Percentiles rank a stretch among this genome's conserved stretches.
phyloP scores from a whole-genome alignment of 2,888 invertebrate species.

The Cheilosia variabilis region DNA sequence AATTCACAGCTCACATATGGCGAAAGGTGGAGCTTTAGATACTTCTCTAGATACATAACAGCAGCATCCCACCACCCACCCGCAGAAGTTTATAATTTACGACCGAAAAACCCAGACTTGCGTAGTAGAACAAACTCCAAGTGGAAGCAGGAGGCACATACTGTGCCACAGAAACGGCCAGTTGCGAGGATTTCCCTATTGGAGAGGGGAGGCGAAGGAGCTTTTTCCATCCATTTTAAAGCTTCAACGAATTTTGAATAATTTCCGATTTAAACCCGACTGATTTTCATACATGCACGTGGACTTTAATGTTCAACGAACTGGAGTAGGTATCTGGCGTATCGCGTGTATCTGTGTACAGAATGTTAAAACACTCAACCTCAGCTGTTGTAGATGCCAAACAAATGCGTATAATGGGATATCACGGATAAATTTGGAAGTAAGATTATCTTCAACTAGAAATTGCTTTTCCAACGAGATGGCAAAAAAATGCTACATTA shows the following conservation, averaged over 20 bases:
- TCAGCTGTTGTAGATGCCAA: slow-evolving; percentile 79
- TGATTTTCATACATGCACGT: slow-evolving; percentile 10
- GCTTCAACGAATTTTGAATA: slow-evolving; percentile 70
- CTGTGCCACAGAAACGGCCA: slow-evolving; percentile 42
- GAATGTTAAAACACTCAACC: slow-evolving; percentile 78
- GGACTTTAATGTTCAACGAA: slow-evolving; percentile 63
- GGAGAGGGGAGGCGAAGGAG: slow-evolving; percentile 16
- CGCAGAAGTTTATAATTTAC: slow-evolving; percentile 70
- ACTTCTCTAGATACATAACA: slow-evolving; percentile 59
- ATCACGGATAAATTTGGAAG: slow-evolving; percentile 48
- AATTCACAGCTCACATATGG: slow-evolving; percentile 71
- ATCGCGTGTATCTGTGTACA: slow-evolving; percentile 20
- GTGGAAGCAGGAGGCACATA: slow-evolving; percentile 68
- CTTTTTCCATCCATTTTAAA: slow-evolving; percentile 54
- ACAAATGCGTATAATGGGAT: slow-evolving; percentile 59
- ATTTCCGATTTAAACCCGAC: slow-evolving; percentile 56
- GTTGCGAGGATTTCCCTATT: slow-evolving; percentile 32
- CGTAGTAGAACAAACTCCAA: slow-evolving; percentile 61
- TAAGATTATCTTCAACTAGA: slow-evolving; percentile 48
- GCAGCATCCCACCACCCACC: slow-evolving; percentile 61
- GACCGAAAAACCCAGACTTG: slow-evolving; percentile 70
- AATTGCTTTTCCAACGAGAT: slow-evolving; percentile 45
- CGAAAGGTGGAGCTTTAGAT: slow-evolving; percentile 74
- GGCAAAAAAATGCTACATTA: slow-evolving; percentile 14
- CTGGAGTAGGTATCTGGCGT: slow-evolving; percentile 33